These are phyloP conservation scores for Papilio glaucus DNA, from an alignment of 1,140 invertebrate genomes.

Conservation along the genomic window DNA sequence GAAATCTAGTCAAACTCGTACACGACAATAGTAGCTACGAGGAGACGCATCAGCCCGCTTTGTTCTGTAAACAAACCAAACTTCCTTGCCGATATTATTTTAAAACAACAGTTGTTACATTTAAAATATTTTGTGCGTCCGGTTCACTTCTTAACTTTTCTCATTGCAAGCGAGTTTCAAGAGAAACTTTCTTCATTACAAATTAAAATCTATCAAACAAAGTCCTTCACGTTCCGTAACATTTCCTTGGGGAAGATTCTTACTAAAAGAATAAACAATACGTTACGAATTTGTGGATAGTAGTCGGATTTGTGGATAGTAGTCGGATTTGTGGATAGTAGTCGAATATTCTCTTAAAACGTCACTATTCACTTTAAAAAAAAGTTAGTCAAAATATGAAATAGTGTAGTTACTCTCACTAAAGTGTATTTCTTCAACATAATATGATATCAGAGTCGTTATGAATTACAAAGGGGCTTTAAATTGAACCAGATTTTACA, in stretches of 20 bases:
- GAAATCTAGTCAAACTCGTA: conserved; percentile 12
- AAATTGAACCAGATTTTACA: background rate
- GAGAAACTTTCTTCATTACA: conserved; percentile 1
- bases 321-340: too few relatives aligned
- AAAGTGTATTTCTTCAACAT: background rate
- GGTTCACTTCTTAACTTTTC: conserved; percentile 12
- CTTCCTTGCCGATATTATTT: background rate
- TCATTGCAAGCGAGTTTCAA: background rate
- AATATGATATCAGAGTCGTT: background rate
- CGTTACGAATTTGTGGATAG: too few relatives aligned
- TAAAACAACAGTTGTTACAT: conserved; percentile 4
- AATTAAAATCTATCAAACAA: conserved; percentile 6
- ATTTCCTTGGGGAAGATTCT: background rate
- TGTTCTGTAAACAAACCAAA: conserved; percentile 3
- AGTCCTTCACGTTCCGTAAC: background rate
- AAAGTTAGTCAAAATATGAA: too few relatives aligned
- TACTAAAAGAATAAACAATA: too few relatives aligned
- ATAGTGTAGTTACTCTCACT: too few relatives aligned
- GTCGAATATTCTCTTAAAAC: too few relatives aligned
- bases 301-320: too few relatives aligned
- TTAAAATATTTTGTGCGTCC: background rate
- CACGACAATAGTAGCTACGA: background rate
- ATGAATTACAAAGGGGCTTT: background rate
- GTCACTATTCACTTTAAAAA: too few relatives aligned
- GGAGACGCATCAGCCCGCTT: background rate